Base-by-base conservation (phyloP, 2,113 vertebrate species). In the Grus americana region DNA sequence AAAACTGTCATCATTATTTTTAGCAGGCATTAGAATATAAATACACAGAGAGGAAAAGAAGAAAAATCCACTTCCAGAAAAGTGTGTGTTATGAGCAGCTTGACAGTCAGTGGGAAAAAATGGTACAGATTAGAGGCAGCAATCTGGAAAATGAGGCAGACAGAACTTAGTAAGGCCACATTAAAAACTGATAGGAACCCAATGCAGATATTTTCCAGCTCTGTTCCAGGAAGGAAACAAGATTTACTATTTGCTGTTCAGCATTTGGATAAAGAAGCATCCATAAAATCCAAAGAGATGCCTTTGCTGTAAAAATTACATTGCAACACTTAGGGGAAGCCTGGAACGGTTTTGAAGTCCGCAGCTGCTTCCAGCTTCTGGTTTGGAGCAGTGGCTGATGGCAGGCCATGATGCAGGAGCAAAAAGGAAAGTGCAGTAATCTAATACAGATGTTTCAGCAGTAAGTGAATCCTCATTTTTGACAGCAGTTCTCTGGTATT, bases 401-500 rank as follows among this genome's bases (percentile, higher is more conserved):
- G 49, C 36, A 89, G 49, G 19, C 75, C 40, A 20, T 0, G 8
- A 21, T 79, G 88, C 86, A 92, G 89, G 24, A 89, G 80, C 3
- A 2, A 85, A 47, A 49, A 85, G 80, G 59, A 89, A 95, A 97
- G 66, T 76, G 84, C 49, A 65, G 32, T 95, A 97, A 97, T 97
- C 34, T 84, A 88, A 70, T 55, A 46, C 95, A 96, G 94, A 95
- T 95, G 96, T 91, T 59, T 88, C 81, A 92, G 74, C 78, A 91
- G 78, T 0, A 22, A 97, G 80, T 68, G 92, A 73, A 91, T 95
- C 96, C 67, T 75, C 42, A 76, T 66, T 65, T 93, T 95, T 93
- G 94, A 97, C 89, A 95, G 84, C 73, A 92, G 89, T 30, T 58
- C 83, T 93, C 74, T 89, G 91, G 95, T 66, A 95, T 93, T 91